Base-by-base conservation (phyloP, 2,888 invertebrate genomes). In the Drymonia ruficornis region DNA sequence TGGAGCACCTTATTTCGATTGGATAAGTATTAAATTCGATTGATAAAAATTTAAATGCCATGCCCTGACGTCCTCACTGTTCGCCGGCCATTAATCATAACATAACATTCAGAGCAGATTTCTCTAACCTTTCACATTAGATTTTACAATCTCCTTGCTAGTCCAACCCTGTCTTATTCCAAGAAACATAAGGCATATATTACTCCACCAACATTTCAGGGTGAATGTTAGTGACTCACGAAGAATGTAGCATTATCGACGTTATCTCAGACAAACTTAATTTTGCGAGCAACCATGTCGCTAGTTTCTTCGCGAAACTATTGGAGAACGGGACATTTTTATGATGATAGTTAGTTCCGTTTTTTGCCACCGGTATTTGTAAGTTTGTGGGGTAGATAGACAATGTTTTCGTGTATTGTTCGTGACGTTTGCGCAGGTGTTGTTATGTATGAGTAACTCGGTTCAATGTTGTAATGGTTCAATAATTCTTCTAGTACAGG, bases 161-260 rank as follows among this genome's bases (percentile, higher is more conserved):
- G 43, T 56, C 53, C 52, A 63, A 47, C 13, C 13, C 40, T 15
- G 40, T 16, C 40, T 1, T 40, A 40, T 16, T 16, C 4, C 40
- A 40, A 40, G 8, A 16, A 7, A 7, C 18, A 36, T 31, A 31
- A 49, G 42, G 44, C 15, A 28, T 38, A 57, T 62, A 66, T 68
- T 46, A 19, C 34, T 46, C 51, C 61, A 46, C 53, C 50, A 42
- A 48, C 44, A 49, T 23, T 51, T 56, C 49, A 49, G 53, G 60
- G 62, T 65, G 55, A 63, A 54, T 46, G 59, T 52, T 59, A 49
- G 43, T 70, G 70, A 71, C 54, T 69, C 70, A 69, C 45, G 7
- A 18, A 57, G 62, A 58, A 53, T 55, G 60, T 16, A 12, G 44
- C 51, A 49, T 59, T 66, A 66, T 68, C 65, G 44, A 19, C 43